Evolutionary conservation across 2,113 vertebrate genomes (phyloP).

Genomic region (Barnardius zonarius): DNA sequence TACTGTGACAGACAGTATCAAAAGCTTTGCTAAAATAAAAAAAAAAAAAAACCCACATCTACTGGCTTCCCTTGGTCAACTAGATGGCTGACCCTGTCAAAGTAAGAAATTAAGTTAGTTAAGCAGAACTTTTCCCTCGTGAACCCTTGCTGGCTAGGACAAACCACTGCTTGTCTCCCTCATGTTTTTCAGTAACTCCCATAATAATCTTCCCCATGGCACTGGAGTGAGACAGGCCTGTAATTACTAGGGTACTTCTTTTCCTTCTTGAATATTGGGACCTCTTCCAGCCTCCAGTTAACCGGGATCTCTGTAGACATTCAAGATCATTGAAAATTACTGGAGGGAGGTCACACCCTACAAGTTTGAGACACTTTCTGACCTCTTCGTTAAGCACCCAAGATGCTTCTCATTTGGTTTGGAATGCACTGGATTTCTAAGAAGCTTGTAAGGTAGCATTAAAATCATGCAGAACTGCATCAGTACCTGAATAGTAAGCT

Average conservation of each 20-base stretch:
- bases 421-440: background rate
- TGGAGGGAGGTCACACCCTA: background rate
- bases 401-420: background rate
- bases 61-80: background rate
- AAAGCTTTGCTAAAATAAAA: background rate
- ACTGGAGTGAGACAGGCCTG: background rate
- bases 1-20: background rate
- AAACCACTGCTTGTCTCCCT: background rate
- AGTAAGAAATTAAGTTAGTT: background rate
- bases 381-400: background rate
- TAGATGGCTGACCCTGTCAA: background rate
- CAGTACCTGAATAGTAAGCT: background rate
- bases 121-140: background rate
- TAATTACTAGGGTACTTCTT: background rate
- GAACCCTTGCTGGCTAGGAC: background rate
- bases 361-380: background rate
- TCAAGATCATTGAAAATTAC: background rate
- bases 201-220: background rate
- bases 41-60: background rate
- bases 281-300: background rate
- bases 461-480: background rate
- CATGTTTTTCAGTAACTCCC: background rate
- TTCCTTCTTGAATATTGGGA: background rate
- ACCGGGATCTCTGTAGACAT: background rate
- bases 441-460: background rate